Conservation (phyloP, 2,888 invertebrate genomes). For the Rhyacophila evoluta region DNA sequence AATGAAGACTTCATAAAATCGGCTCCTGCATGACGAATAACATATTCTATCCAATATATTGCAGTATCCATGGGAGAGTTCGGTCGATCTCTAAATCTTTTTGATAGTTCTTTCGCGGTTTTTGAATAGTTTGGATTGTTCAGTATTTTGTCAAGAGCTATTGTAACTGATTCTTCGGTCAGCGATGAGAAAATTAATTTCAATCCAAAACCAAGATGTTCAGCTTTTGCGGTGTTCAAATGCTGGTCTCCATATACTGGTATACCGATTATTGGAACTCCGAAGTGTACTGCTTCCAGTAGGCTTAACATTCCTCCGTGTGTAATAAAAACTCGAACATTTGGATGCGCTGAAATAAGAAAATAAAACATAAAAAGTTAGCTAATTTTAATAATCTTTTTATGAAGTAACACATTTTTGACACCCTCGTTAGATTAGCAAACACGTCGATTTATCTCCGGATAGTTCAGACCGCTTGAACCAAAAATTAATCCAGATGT, state of each 20-base stretch:
- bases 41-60: constrained; percentile 55
- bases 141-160: constrained; percentile 61
- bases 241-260: constrained; percentile 69
- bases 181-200: constrained; percentile 60
- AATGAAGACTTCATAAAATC: constrained; percentile 51
- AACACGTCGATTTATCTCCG: too few relatives aligned
- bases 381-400: too few relatives aligned
- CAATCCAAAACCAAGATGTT: constrained; percentile 62
- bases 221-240: constrained; percentile 64
- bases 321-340: constrained; percentile 70
- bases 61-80: constrained; percentile 49
- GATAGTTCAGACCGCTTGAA: too few relatives aligned
- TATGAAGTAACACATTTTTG: too few relatives aligned
- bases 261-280: constrained; percentile 67
- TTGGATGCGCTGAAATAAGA: constrained; percentile 65
- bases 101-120: constrained; percentile 50
- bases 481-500: too few relatives aligned
- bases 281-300: constrained; percentile 67
- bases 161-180: constrained; percentile 60
- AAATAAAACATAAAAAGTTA: too few relatives aligned
- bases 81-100: constrained; percentile 53
- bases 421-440: too few relatives aligned
- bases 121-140: constrained; percentile 58
- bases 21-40: constrained; percentile 53
- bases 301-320: constrained; percentile 72